phyloP scores from a whole-genome alignment of 1,140 invertebrate genomes.

The Drosophila lacteicornis region DNA sequence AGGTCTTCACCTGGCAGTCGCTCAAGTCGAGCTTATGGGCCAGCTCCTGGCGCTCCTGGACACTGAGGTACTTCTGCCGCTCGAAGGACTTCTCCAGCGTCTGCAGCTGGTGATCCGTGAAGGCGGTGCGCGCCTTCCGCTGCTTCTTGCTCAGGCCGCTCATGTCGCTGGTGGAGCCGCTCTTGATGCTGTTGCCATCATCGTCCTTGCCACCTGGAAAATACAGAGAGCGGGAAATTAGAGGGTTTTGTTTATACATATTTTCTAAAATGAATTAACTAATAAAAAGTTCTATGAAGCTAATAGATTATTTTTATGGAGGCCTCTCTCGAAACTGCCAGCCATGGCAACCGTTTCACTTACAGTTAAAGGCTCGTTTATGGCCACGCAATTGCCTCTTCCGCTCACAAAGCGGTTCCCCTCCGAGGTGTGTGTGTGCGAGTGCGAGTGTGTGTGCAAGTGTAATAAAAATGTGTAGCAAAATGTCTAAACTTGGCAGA shows the following conservation, averaged over 20 bases:
- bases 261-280: no score
- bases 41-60: conserved; percentile 99
- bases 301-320: no score
- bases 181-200: conserved; percentile 84
- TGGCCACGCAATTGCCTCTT: conserved; percentile 50
- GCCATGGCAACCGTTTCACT: conserved; percentile 11
- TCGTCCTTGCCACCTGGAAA: conserved; percentile 83
- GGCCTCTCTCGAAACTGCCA: background rate
- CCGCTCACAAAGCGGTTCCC: conserved; percentile 49
- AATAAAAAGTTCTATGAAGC: no score
- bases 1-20: conserved; percentile 99
- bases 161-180: conserved; percentile 81
- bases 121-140: conserved; percentile 98
- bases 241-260: no score
- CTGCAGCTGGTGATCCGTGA: conserved; percentile 98
- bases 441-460: conserved; percentile 22
- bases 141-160: conserved; percentile 94
- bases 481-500: conserved; percentile 64
- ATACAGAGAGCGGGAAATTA: background rate
- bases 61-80: conserved; percentile 98
- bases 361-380: conserved; percentile 50
- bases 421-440: conserved; percentile 2
- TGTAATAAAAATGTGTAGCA: conserved; percentile 62
- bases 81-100: conserved; percentile 99
- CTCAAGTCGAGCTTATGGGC: conserved; percentile 97